Conservation (phyloP, 53 echinoderm and acorn worm genomes). For the Henricia sp. region DNA sequence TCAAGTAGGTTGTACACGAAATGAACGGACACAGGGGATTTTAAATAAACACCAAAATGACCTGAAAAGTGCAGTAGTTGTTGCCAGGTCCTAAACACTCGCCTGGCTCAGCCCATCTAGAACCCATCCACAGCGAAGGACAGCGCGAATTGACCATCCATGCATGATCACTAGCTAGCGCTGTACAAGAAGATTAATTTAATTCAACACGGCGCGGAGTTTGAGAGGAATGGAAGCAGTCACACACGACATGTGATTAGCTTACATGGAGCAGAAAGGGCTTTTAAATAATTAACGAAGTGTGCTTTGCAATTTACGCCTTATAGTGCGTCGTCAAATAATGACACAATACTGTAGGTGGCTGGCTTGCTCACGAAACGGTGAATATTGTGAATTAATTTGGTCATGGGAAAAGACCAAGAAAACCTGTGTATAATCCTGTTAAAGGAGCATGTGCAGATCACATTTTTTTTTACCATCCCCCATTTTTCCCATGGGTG, state of each 20-base stretch:
- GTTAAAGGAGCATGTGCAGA: too few relatives aligned
- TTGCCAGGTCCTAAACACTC: not conserved
- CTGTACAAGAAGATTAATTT: slow-evolving; percentile 54
- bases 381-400: too few relatives aligned
- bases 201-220: slow-evolving; percentile 44
- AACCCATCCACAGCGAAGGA: too few relatives aligned
- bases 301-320: slow-evolving; percentile 26
- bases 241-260: slow-evolving; percentile 34
- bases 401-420: too few relatives aligned
- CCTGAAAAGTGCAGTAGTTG: slow-evolving; percentile 41
- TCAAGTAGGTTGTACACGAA: too few relatives aligned
- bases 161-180: slow-evolving; percentile 37
- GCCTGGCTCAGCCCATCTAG: not conserved
- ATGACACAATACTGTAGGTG: too few relatives aligned
- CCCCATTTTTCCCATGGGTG: too few relatives aligned
- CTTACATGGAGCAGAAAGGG: slow-evolving; percentile 33
- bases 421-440: too few relatives aligned
- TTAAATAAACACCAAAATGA: slow-evolving; percentile 22
- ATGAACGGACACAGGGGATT: not conserved
- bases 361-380: too few relatives aligned
- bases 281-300: slow-evolving; percentile 58
- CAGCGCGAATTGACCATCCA: slow-evolving; percentile 32
- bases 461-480: too few relatives aligned
- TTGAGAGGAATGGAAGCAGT: slow-evolving; percentile 15
- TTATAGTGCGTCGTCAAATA: too few relatives aligned